Evolutionary conservation across 1,140 invertebrate species (phyloP).

Genomic region (Drosophila littoralis): DNA sequence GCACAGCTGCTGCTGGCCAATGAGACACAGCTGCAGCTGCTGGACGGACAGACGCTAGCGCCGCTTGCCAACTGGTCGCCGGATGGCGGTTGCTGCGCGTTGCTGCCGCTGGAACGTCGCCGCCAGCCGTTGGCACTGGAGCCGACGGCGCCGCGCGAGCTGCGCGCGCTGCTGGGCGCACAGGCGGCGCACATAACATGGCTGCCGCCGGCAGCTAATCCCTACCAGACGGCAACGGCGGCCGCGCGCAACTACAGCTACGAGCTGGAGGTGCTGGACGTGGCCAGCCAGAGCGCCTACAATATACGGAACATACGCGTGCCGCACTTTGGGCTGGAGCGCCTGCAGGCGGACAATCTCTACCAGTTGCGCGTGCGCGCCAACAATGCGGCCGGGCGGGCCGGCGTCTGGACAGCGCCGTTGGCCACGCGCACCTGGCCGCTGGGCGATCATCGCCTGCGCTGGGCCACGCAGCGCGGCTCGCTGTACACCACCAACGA

Average conservation of each 20-base stretch:
- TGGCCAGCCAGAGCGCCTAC: conserved; percentile 83
- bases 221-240: conserved; percentile 92
- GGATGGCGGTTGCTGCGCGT: conserved; percentile 26
- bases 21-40: conserved; percentile 86
- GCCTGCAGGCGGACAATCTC: conserved; percentile 89
- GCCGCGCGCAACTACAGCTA: conserved; percentile 95
- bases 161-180: conserved; percentile 91
- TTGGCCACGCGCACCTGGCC: conserved; percentile 89
- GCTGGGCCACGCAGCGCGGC: conserved; percentile 90
- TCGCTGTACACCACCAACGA: conserved; percentile 89
- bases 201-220: conserved; percentile 90
- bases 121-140: conserved; percentile 91
- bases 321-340: conserved; percentile 87
- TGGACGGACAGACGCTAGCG: conserved; percentile 88
- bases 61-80: conserved; percentile 84
- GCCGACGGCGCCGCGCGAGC: conserved; percentile 89
- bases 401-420: conserved; percentile 93
- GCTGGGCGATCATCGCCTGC: conserved; percentile 71
- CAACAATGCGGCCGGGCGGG: conserved; percentile 87
- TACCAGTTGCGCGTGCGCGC: conserved; percentile 89
- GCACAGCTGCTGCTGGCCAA: conserved; percentile 89
- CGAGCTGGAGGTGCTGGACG: conserved; percentile 90
- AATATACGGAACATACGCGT: conserved; percentile 86
- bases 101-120: conserved; percentile 25
- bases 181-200: conserved; percentile 91